phyloP scores from a whole-genome alignment of 2,113 vertebrate species.

The Crypturellus undulatus region DNA sequence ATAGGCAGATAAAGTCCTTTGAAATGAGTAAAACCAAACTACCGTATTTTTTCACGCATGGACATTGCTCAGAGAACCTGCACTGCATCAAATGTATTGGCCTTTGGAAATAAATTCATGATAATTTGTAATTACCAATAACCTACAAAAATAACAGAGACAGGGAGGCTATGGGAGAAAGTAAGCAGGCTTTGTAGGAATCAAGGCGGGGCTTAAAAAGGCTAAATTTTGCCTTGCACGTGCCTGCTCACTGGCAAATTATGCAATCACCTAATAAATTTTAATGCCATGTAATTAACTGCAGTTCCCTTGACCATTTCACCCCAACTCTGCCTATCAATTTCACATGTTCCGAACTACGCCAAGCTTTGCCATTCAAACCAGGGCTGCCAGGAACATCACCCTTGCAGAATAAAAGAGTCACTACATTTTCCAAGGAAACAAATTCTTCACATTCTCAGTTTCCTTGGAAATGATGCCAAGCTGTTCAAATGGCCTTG shows the following conservation, averaged over 20 bases:
- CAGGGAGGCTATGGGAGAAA: neutral
- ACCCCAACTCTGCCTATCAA: neutral
- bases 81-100: neutral
- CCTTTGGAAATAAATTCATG: neutral
- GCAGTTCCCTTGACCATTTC: conserved; percentile 28
- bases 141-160: neutral
- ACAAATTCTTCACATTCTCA: neutral
- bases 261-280: neutral
- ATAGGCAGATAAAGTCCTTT: neutral
- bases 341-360: neutral
- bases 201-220: neutral
- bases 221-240: neutral
- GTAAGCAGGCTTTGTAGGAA: neutral
- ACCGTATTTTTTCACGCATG: neutral
- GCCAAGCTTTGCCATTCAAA: conserved; percentile 19
- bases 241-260: neutral
- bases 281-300: conserved; percentile 16
- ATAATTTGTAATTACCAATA: neutral
- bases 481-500: neutral
- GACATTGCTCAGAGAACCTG: neutral
- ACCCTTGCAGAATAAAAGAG: neutral
- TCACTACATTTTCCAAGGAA: neutral
- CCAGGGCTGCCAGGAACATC: neutral
- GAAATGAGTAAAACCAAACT: neutral
- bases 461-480: neutral